phyloP scores from a whole-genome alignment of 2,113 vertebrate species.

The Puntigrus tetrazona region DNA sequence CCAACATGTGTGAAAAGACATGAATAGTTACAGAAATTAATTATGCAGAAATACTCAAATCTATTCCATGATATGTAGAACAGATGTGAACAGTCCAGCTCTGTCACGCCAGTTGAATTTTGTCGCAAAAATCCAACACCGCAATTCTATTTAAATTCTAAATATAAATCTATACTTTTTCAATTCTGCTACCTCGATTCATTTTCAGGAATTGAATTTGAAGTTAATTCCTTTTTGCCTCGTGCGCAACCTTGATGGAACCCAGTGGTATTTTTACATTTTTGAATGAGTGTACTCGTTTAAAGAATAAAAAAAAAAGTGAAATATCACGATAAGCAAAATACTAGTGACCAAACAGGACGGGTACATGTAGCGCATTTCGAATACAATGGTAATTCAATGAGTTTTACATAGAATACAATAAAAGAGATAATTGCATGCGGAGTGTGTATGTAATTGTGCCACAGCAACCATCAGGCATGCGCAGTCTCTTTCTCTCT shows the following conservation, averaged over 20 bases:
- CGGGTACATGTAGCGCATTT: neutral
- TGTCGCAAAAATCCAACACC: neutral
- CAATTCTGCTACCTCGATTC: neutral
- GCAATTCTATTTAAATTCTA: neutral
- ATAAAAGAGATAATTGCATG: neutral
- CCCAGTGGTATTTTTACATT: neutral
- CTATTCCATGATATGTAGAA: neutral
- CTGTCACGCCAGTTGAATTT: neutral
- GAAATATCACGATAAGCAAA: neutral
- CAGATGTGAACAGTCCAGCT: neutral
- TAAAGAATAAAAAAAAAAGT: neutral
- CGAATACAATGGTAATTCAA: neutral
- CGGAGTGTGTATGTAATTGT: neutral
- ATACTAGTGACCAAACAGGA: neutral
- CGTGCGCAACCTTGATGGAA: neutral
- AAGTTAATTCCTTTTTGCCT: neutral
- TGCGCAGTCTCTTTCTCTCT: slow-evolving; percentile 34
- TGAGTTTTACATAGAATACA: neutral
- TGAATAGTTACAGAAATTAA: neutral
- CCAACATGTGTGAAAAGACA: neutral
- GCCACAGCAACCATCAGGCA: slow-evolving; percentile 36
- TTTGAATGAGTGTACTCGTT: neutral
- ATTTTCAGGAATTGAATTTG: neutral
- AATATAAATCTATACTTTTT: neutral
- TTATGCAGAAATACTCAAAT: neutral